These are phyloP conservation scores for Lithophane leautieri DNA, from an alignment of 2,888 invertebrate species.

Conservation along the genomic window DNA sequence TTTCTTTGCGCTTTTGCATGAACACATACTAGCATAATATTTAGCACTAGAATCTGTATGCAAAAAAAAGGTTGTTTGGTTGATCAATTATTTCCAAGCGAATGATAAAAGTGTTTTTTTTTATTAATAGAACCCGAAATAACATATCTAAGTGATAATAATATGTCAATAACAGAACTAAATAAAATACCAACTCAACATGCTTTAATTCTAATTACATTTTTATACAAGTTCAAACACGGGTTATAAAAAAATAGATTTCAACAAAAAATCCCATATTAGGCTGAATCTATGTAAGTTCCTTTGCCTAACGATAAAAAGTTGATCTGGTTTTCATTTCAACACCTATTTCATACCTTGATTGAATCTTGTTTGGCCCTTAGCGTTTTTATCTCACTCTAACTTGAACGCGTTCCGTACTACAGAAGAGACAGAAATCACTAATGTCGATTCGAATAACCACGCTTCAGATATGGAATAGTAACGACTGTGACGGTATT, in stretches of 20 bases:
- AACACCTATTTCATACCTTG: constrained; percentile 23
- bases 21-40: background rate
- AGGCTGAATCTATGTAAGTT: constrained; percentile 31
- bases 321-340: constrained; percentile 47
- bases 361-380: background rate
- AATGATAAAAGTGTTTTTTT: too few species aligned
- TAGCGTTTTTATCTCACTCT: constrained; percentile 37
- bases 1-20: background rate
- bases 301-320: constrained; percentile 50
- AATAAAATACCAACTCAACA: background rate
- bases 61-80: background rate
- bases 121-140: too few species aligned
- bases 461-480: constrained; percentile 46
- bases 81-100: background rate
- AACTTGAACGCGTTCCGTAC: fast-evolving
- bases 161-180: background rate
- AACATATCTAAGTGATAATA: too few species aligned
- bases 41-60: background rate
- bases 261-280: background rate
- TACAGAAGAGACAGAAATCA: constrained; percentile 9
- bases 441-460: constrained; percentile 19
- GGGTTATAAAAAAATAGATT: background rate
- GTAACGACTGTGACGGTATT: constrained; percentile 61
- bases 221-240: background rate
- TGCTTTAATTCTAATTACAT: too few species aligned